Evolutionary conservation across 2,797 vertebrate genomes (phyloP), one percentile per base, ranked within the genome.

Genomic region (Rhabdomys pumilio): DNA sequence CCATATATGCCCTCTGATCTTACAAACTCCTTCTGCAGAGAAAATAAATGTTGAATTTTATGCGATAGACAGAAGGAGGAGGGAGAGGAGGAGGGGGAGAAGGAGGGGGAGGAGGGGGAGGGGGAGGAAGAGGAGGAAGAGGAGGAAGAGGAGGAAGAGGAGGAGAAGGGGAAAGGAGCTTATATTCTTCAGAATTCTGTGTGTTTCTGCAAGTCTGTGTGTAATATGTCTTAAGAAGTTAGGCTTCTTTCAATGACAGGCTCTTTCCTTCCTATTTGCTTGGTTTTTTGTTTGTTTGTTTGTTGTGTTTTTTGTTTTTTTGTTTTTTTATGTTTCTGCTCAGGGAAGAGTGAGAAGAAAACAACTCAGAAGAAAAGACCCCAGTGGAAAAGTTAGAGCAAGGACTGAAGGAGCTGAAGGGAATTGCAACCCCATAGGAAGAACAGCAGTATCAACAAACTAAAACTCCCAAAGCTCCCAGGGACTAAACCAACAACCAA

Each of bases 321-420:
- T 73, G 4, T 87, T 87, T 57, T 10, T 31, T 97, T 96, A n/a
- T 69, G 8, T 91, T 97, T 96, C 93, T 94, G 82, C 72, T 91
- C 26, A 87, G 86, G 89, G 93, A 96, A 96, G 31, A 55, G 90
- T 82, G 89, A 95, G 96, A 96, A 67, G 50, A 96, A 97, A 96
- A 96, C 92, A 96, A 94, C 89, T 89, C 53, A 69, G 73, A 92
- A 97, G 87, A 89, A 85, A 95, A 94, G 93, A 92, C 84, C 81
- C 15, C 55, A 55, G 17, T 55, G 55, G 55, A 55, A 4, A 55
- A 55, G 55, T 17, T 55, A 55, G 55, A 3, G 15, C 55, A 55
- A 55, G 55, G 11, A 55, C 14, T 55, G 15, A 55, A 55, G 55
- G 55, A 55, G 15, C 55, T 55, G 55, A 55, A 55, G 15, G 14